Base-by-base conservation (phyloP, 2,113 vertebrate genomes). In the Oenanthe melanoleuca region DNA sequence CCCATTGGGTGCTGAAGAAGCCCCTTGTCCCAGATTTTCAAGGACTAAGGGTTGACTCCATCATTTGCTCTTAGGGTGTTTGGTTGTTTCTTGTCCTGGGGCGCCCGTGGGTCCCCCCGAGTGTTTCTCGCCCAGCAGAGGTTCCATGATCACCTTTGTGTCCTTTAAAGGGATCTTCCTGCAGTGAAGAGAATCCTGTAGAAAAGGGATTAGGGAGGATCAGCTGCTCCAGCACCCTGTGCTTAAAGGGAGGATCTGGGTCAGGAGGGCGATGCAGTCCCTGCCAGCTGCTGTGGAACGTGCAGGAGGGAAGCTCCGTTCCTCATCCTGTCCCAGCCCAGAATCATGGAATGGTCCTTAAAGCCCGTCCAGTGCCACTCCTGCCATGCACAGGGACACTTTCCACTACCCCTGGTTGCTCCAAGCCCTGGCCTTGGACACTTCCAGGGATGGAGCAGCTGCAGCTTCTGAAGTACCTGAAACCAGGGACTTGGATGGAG, bases 151-250 rank as follows among this genome's bases (percentile, higher is more conserved):
- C 0, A 7, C 26, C 61, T 91, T 86, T 3, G 1, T 89, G 61
- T 42, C 65, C 83, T 96, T 81, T 88, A 63, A 78, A 91, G 50
- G 71, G 73, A 89, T 61, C 23, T 89, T 94, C 74, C 70, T 55
- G 33, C 26, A 12, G 1, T 24, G 57, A 80, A 29, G 61, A 65
- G 85, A 60, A 20, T 93, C 85, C 47, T 78, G 33, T 18, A 42
- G 78, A 37, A 28, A 86, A 70, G 75, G 37, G 88, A 79, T 92
- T 77, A 69, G 60, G 74, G 89, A 42, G 89, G 94, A 91, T 97
- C 85, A 93, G 72, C 74, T 33, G 50, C 53, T 93, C 53, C 57
- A 53, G 56, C 78, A 21, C 40, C 29, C 29, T n/a, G 25, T 42
- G 65, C 84, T 72, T 26, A 24, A 8, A 22, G 73, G 47, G 29